phyloP scores from a whole-genome alignment of 1,140 invertebrate species.

The Lordiphosa stackelbergi region DNA sequence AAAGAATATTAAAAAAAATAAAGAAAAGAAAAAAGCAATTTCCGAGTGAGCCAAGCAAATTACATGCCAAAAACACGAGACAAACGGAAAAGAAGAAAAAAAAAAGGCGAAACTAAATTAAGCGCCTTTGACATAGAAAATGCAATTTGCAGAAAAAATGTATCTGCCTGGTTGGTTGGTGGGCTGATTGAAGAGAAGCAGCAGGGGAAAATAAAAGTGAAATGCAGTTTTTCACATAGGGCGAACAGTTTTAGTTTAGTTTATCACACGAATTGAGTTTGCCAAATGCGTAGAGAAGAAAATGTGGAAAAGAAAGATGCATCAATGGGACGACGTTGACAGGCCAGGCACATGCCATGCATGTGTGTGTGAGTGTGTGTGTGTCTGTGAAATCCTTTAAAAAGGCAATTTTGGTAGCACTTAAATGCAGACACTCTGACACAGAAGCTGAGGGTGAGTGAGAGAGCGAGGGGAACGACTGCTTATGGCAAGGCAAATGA shows the following conservation, averaged over 20 bases:
- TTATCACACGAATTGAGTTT: constrained; percentile 69
- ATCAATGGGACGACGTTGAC: constrained; percentile 70
- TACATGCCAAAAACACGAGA: constrained; percentile 68
- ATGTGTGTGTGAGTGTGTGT: constrained; percentile 41
- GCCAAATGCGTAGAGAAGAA: constrained; percentile 51
- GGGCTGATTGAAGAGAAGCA: constrained; percentile 3
- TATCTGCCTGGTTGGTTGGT: constrained; percentile 24
- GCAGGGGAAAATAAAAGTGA: too few species aligned
- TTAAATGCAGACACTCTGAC: constrained; percentile 65
- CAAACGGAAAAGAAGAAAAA: constrained; percentile 32
- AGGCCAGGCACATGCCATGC: constrained; percentile 41
- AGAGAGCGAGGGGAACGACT: constrained; percentile 1
- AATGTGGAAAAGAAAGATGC: constrained; percentile 33
- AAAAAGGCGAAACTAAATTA: constrained; percentile 51
- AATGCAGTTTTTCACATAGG: too few species aligned
- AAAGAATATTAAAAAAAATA: constrained; percentile 10
- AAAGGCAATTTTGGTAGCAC: constrained; percentile 73
- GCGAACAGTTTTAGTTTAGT: constrained; percentile 69
- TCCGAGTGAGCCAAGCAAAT: constrained; percentile 59
- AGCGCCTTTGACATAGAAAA: constrained; percentile 71
- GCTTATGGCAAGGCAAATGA: constrained; percentile 20
- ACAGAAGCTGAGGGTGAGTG: constrained; percentile 28
- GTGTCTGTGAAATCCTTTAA: constrained; percentile 67
- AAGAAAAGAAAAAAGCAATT: constrained; percentile 51
- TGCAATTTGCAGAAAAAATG: constrained; percentile 55